These are phyloP conservation scores for Drosophila emarginata DNA, from an alignment of 2,888 invertebrate species.

Conservation along the genomic window DNA sequence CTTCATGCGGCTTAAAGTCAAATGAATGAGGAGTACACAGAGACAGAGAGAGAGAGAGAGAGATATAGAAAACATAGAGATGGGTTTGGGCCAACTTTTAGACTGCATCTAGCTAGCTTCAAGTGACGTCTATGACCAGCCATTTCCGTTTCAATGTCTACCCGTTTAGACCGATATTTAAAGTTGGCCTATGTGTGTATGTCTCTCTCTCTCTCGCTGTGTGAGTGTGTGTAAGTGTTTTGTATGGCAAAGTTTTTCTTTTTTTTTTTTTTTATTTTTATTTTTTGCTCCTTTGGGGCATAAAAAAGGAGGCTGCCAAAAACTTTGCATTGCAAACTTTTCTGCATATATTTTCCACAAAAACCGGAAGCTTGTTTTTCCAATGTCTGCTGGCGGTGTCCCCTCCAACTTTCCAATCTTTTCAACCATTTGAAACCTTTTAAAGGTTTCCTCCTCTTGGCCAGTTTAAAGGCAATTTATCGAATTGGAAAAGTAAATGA, in stretches of 20 bases:
- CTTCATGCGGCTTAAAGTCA: slow-evolving; percentile 7
- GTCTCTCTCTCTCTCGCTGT: slow-evolving; percentile 14
- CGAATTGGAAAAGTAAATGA: slow-evolving; percentile 66
- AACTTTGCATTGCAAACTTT: slow-evolving; percentile 72
- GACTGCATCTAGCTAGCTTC: slow-evolving; percentile 24
- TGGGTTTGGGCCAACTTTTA: neutral
- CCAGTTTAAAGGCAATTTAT: slow-evolving; percentile 74
- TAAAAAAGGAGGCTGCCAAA: slow-evolving; percentile 63
- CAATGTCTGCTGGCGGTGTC: slow-evolving; percentile 57
- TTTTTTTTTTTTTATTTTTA: neutral
- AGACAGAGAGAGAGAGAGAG: neutral
- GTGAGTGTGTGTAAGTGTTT: slow-evolving; percentile 31
- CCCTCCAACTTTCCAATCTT: neutral
- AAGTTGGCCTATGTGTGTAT: slow-evolving; percentile 52
- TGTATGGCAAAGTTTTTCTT: slow-evolving; percentile 48
- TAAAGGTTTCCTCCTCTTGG: neutral
- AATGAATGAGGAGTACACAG: neutral
- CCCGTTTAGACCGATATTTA: slow-evolving; percentile 57
- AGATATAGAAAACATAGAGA: neutral
- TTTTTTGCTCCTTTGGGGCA: slow-evolving; percentile 33
- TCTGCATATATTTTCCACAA: slow-evolving; percentile 72
- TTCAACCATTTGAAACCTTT: neutral
- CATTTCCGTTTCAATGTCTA: slow-evolving; percentile 70
- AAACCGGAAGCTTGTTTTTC: slow-evolving; percentile 73
- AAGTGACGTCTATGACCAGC: slow-evolving; percentile 52